A percentile compares a stretch with the other conserved stretches of the same genome.
Conservation (phyloP, 2,797 vertebrate genomes). For the Apodemus agrarius region DNA sequence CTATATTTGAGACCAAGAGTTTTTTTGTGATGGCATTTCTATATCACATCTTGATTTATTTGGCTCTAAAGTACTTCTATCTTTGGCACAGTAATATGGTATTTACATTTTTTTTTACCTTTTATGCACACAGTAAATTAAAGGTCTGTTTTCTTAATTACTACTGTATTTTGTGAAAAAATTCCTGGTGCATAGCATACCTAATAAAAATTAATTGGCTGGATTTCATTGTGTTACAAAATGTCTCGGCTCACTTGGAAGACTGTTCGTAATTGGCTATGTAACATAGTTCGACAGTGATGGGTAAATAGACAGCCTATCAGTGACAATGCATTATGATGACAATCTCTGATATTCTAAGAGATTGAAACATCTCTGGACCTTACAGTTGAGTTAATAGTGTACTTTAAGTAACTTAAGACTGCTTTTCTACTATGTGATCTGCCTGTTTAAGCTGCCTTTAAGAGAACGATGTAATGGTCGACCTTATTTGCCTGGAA, state of each 20-base stretch:
- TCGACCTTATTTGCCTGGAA: neutral
- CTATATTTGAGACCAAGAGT: conserved; percentile 1
- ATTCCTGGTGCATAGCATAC: neutral
- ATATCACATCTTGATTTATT: neutral
- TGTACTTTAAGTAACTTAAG: neutral
- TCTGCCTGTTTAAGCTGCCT: neutral
- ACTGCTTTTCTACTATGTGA: neutral
- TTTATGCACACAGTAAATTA: neutral
- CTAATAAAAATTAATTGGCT: neutral
- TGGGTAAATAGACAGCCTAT: neutral
- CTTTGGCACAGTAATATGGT: neutral
- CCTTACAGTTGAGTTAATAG: neutral
- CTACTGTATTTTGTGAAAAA: neutral
- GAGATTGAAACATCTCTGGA: neutral
- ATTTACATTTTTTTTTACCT: conserved; percentile 1
- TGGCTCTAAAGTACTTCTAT: neutral
- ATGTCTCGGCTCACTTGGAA: neutral
- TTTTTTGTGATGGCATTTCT: neutral
- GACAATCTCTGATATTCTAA: neutral
- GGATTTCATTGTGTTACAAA: neutral
- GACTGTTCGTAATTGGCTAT: neutral
- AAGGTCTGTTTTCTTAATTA: neutral
- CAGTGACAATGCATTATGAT: neutral
- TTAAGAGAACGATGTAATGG: neutral
- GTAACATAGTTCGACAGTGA: neutral